These are phyloP conservation scores for Drosophila azteca DNA, from an alignment of 1,140 invertebrate genomes.

Conservation along the genomic window DNA sequence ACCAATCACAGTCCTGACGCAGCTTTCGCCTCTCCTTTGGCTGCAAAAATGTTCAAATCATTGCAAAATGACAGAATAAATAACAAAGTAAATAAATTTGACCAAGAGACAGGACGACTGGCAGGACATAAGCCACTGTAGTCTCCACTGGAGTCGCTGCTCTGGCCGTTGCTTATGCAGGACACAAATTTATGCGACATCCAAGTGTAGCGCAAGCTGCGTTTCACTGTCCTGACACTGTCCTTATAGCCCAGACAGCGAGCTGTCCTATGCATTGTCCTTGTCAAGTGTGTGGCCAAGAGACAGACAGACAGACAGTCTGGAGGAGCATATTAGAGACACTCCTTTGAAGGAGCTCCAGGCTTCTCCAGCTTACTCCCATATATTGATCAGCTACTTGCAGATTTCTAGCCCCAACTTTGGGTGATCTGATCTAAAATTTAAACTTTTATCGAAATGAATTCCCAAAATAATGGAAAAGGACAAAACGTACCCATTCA, in stretches of 20 bases:
- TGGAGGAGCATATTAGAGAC: constrained; percentile 11
- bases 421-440: too few relatives aligned
- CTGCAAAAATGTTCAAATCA: constrained; percentile 52
- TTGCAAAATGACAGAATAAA: constrained; percentile 70
- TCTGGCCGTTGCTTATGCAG: too few relatives aligned
- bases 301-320: neutral
- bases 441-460: too few relatives aligned
- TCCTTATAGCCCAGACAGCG: constrained; percentile 6
- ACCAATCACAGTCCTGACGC: neutral
- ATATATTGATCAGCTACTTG: too few relatives aligned
- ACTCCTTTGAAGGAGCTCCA: too few relatives aligned
- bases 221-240: constrained; percentile 10
- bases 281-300: constrained; percentile 12
- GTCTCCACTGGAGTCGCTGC: constrained; percentile 10
- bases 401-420: too few relatives aligned
- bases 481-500: neutral
- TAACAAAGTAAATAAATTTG: constrained; percentile 73
- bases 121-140: constrained; percentile 53
- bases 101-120: constrained; percentile 15
- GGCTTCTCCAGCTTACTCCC: too few relatives aligned
- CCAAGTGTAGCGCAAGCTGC: constrained; percentile 25
- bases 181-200: constrained; percentile 30
- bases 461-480: neutral
- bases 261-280: constrained; percentile 32
- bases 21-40: neutral